Base-by-base conservation (phyloP, 2,113 vertebrate genomes). In the Puntigrus tetrazona region DNA sequence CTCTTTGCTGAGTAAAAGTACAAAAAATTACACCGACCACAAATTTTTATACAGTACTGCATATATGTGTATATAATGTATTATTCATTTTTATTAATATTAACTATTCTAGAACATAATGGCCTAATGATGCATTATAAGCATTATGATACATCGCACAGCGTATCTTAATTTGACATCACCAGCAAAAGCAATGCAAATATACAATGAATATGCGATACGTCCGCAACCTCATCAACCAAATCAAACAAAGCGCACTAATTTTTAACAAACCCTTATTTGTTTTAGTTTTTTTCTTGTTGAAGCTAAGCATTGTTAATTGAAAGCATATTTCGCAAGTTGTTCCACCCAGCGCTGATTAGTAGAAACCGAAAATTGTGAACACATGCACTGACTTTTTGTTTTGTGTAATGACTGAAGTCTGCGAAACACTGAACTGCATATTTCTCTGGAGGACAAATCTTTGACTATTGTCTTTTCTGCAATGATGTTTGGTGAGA, bases 401-500 rank as follows among this genome's bases (percentile, higher is more conserved):
- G 31, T n/a, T 70, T 70, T 6, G 2, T 43, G 36, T 73, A 25
- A 3, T 27, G n/a, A 27, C 70, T 45, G 22, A 27, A 73, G 70
- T 45, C 36, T 73, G 38, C 4, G 34, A 70, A n/a, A 70, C 67
- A 70, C 34, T 72, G 67, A 72, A 41, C 43, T 5, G 45, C 25
- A 31, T 29, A 76, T 29, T 76, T 76, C 43, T 81, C 78, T 47
- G 41, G 18, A 65, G 61, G 9, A 67, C 70, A 50, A 82, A 75
- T 76, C 80, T 85, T 85, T 57, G 34, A 34, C 41, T 63, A 63
- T 55, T 20, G 31, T 55, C 59, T 29, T 70, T 77, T 82, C 83
- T 81, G 57, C 65, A 65, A 72, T 75, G 73, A 82, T 86, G 57
- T 82, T 83, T 69, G 34, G 50, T 45, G 38, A 45, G 38, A 73